phyloP scores from a whole-genome alignment of 2,797 vertebrate genomes.

The Podargus strigoides region DNA sequence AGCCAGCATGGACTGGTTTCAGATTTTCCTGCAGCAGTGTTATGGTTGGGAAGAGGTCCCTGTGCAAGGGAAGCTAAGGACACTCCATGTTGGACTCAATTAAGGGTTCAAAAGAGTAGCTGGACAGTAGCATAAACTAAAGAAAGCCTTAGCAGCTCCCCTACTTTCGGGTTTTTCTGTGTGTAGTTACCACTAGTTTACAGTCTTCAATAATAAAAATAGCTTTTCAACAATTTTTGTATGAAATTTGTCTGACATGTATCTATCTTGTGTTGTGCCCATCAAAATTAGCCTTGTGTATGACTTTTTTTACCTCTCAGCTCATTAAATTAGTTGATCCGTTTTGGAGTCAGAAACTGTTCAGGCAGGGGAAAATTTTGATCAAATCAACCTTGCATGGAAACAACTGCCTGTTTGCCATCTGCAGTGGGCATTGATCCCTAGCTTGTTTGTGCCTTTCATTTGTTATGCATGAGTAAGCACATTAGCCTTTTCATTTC shows the following conservation, averaged over 20 bases:
- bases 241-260: not conserved
- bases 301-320: not conserved
- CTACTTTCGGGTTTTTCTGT: not conserved
- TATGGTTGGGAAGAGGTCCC: not conserved
- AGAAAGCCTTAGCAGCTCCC: not conserved
- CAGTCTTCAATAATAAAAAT: not conserved
- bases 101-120: not conserved
- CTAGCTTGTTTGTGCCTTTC: constrained; percentile 59
- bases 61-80: not conserved
- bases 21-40: not conserved
- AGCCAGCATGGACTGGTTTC: not conserved
- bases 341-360: constrained; percentile 11
- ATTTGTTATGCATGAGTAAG: constrained; percentile 67
- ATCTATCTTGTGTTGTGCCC: not conserved
- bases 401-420: constrained; percentile 48
- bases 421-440: constrained; percentile 69
- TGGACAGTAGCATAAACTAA: not conserved
- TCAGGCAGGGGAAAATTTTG: constrained; percentile 1
- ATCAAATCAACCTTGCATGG: constrained; percentile 29
- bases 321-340: constrained; percentile 1
- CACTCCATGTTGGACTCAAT: accelerated
- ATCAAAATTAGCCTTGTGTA: not conserved
- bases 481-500: constrained; percentile 71
- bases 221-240: not conserved
- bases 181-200: not conserved